Conservation (phyloP, 2,797 vertebrate species). For the Hydrolagus colliei region DNA sequence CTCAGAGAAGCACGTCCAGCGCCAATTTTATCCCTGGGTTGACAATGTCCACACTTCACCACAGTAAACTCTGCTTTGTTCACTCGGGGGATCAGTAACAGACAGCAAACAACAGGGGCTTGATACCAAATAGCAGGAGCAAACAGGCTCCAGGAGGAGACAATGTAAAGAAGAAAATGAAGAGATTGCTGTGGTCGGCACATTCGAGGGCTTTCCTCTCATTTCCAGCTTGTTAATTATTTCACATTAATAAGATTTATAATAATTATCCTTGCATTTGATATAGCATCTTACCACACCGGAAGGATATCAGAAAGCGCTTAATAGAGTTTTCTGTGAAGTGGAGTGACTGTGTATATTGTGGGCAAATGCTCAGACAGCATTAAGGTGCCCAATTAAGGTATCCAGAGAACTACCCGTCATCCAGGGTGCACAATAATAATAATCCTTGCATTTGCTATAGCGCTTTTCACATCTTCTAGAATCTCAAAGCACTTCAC, state of each 20-base stretch:
- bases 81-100: slow-evolving; percentile 4
- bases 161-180: slow-evolving; percentile 21
- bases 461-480: no score
- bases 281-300: not conserved
- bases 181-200: not conserved
- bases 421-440: no score
- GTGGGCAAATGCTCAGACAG: no score
- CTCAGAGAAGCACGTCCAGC: no score
- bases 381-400: no score
- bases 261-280: not conserved
- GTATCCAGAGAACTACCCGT: no score
- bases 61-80: slow-evolving; percentile 2
- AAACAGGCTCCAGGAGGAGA: not conserved
- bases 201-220: not conserved
- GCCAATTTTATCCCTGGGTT: not conserved
- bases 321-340: no score
- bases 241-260: not conserved
- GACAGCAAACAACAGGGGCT: slow-evolving; percentile 22
- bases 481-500: no score
- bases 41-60: not conserved
- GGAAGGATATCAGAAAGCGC: not conserved
- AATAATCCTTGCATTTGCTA: no score
- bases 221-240: not conserved
- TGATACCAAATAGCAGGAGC: slow-evolving; percentile 12
- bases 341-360: no score